A percentile compares a stretch with the other conserved stretches of the same genome.
These are phyloP conservation scores for Caenorhabditis imperialis DNA, from an alignment of 2,888 invertebrate genomes.

Conservation along the genomic window DNA sequence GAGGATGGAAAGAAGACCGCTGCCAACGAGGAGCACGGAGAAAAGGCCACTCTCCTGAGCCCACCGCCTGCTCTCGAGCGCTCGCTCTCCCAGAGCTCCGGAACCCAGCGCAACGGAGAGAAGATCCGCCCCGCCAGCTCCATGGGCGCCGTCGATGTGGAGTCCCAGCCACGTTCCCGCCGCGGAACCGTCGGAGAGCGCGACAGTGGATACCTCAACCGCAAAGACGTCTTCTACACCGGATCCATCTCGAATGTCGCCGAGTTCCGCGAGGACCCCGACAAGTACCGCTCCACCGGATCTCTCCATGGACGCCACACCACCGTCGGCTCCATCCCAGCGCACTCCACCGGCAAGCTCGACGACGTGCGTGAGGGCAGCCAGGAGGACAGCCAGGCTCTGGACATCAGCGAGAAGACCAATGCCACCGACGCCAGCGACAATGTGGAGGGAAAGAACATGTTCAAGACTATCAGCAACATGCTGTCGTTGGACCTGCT, in stretches of 20 bases:
- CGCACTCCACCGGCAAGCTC: constrained; percentile 52
- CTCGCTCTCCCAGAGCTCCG: constrained; percentile 47
- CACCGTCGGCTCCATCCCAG: constrained; percentile 50
- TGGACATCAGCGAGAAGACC: constrained; percentile 52
- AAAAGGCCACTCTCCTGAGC: constrained; percentile 49
- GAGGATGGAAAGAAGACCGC: constrained; percentile 56
- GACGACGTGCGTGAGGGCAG: constrained; percentile 63
- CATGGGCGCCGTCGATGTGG: constrained; percentile 50
- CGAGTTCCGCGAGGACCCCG: constrained; percentile 84
- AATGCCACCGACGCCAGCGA: constrained; percentile 50
- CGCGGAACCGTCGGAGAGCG: constrained; percentile 60
- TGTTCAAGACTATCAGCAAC: constrained; percentile 74
- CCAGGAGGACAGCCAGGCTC: constrained; percentile 51
- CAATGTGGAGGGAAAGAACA: constrained; percentile 60
- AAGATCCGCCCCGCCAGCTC: constrained; percentile 54
- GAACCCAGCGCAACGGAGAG: constrained; percentile 35
- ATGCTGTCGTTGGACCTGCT: constrained; percentile 91
- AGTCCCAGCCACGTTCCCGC: constrained; percentile 54
- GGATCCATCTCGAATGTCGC: constrained; percentile 89
- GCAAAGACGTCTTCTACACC: constrained; percentile 90
- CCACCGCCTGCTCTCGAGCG: constrained; percentile 44
- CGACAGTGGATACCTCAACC: constrained; percentile 75
- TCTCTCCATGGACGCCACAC: constrained; percentile 58
- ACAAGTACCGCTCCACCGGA: constrained; percentile 67
- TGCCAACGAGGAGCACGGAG: constrained; percentile 39